Conservation (phyloP, 2,797 vertebrate genomes). For the Bufotes viridis region DNA sequence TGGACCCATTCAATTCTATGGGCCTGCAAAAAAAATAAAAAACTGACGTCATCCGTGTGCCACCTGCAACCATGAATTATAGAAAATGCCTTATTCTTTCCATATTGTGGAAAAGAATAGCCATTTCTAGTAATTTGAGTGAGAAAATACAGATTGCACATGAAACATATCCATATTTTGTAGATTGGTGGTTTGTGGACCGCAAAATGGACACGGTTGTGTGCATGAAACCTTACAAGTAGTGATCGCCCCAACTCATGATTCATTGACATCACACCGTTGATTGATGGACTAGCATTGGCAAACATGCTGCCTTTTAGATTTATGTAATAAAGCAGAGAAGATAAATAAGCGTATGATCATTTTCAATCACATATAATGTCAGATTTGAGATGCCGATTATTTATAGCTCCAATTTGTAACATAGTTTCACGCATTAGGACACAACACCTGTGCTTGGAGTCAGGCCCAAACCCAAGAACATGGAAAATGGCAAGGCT, state of each 20-base stretch:
- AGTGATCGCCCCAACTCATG: background rate
- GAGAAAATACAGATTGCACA: too few species aligned
- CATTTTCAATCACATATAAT: constrained; percentile 4
- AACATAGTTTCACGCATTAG: constrained; percentile 23
- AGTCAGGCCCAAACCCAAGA: background rate
- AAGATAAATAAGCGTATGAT: constrained; percentile 10
- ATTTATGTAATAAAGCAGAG: background rate
- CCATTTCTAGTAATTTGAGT: too few species aligned
- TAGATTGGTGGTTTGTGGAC: too few species aligned
- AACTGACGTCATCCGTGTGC: too few species aligned
- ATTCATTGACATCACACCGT: background rate
- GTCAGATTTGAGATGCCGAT: constrained; percentile 6
- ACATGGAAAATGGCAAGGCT: background rate
- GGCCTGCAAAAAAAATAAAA: too few species aligned
- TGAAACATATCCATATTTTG: too few species aligned
- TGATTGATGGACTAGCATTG: background rate
- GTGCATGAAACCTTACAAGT: background rate
- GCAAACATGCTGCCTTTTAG: background rate
- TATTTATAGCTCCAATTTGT: constrained; percentile 31
- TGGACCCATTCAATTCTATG: too few species aligned
- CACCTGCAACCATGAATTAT: too few species aligned
- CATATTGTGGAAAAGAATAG: too few species aligned
- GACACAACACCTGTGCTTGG: constrained; percentile 28
- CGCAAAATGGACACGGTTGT: too few species aligned
- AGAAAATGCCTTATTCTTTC: too few species aligned